These are phyloP conservation scores for Enhydra lutris DNA, from an alignment of 2,113 vertebrate species.

Conservation along the genomic window DNA sequence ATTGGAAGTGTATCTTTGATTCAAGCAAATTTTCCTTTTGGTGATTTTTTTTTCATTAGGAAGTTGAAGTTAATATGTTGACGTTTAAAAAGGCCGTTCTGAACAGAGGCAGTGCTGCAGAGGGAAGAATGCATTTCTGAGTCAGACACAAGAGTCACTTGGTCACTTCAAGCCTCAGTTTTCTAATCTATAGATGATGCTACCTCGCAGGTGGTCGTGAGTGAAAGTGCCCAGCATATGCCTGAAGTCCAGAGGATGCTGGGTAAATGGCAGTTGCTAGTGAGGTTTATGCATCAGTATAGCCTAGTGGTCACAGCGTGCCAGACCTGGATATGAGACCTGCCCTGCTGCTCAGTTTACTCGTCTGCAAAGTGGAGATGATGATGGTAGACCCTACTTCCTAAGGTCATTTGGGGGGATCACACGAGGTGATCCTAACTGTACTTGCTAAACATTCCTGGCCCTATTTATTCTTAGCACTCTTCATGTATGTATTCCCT, in stretches of 20 bases:
- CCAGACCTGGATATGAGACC: background rate
- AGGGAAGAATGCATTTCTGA: background rate
- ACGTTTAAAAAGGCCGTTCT: background rate
- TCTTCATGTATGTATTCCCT: background rate
- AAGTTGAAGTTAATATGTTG: constrained; percentile 2
- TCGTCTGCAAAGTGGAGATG: background rate
- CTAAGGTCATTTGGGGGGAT: background rate
- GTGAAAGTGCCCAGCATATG: background rate
- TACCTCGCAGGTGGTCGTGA: background rate
- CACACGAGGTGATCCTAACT: background rate
- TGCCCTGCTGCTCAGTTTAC: background rate
- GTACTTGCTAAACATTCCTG: background rate
- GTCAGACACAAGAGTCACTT: background rate
- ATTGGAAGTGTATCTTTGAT: background rate
- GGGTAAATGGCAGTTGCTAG: background rate
- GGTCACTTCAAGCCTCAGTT: background rate
- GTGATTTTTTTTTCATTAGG: background rate
- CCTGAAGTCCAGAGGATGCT: background rate
- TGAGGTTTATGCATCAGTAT: background rate
- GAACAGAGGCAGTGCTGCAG: background rate
- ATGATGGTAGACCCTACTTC: background rate
- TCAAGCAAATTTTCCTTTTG: background rate
- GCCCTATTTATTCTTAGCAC: background rate
- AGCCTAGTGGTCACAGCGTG: background rate
- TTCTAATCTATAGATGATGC: background rate